Evolutionary conservation across 2,888 invertebrate species (phyloP).

Genomic region (Ariolimax columbianus): DNA sequence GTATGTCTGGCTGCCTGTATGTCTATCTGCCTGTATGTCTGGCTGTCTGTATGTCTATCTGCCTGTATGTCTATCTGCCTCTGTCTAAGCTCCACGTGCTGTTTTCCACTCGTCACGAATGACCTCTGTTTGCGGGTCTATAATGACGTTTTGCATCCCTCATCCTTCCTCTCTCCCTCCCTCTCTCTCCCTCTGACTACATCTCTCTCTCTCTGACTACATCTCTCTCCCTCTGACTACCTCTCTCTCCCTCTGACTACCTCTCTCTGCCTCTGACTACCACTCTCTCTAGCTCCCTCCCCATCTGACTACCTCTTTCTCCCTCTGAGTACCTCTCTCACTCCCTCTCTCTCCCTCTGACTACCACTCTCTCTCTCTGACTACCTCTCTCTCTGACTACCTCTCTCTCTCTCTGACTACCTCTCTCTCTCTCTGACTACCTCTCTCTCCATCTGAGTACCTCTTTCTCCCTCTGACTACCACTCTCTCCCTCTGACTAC

Average conservation of each 20-base stretch:
- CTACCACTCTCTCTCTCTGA: neutral
- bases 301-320: neutral
- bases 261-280: neutral
- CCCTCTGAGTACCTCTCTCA: neutral
- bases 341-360: neutral
- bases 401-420: constrained; percentile 11
- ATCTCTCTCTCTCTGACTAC: constrained; percentile 16
- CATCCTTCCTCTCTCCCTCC: neutral
- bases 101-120: too few species aligned
- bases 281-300: neutral
- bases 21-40: too few species aligned
- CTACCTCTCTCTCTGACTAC: neutral
- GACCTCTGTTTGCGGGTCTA: too few species aligned
- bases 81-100: too few species aligned
- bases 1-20: too few species aligned
- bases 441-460: neutral
- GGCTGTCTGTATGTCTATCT: too few species aligned
- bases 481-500: neutral
- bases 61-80: too few species aligned
- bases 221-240: neutral
- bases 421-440: constrained; percentile 5
- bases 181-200: neutral
- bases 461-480: neutral
- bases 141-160: too few species aligned
- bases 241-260: neutral